Conservation (phyloP, 2,888 invertebrate species). For the Sphaeridia pumilis region DNA sequence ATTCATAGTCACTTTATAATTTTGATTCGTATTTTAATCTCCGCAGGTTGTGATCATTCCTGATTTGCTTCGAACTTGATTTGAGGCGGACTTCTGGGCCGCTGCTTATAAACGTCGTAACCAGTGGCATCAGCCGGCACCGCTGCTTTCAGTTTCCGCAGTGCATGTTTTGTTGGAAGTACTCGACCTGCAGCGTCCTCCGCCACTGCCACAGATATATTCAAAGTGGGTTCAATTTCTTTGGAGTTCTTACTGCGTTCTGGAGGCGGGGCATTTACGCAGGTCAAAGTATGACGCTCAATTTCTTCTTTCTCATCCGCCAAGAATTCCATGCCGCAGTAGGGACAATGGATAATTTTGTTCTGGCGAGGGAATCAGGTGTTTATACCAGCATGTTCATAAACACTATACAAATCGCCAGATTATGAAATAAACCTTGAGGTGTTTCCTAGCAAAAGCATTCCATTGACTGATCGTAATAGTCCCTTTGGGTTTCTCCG, state of each 20-base stretch:
- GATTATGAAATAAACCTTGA: conserved; percentile 2
- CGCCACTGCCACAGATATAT: not conserved
- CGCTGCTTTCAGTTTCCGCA: not conserved
- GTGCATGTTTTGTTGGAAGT: conserved; percentile 1
- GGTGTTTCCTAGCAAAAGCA: conserved; percentile 2
- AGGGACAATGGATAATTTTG: conserved; percentile 4
- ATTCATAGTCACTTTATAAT: too few species aligned
- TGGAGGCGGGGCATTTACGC: not conserved
- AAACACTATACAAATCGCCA: not conserved
- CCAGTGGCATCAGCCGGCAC: too few species aligned
- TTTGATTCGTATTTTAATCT: too few species aligned
- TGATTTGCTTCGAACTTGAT: not conserved
- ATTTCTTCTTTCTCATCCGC: conserved; percentile 2
- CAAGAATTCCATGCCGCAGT: conserved; percentile 6
- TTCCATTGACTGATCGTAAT: conserved; percentile 12
- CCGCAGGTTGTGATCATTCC: not conserved
- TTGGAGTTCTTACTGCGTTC: not conserved
- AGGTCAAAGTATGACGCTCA: not conserved
- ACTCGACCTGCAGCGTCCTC: conserved; percentile 6
- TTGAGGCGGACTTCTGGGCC: too few species aligned
- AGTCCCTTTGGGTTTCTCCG: conserved; percentile 7
- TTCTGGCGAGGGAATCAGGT: not conserved
- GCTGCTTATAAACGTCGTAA: too few species aligned
- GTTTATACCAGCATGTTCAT: not conserved
- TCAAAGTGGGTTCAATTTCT: not conserved